These are phyloP conservation scores for Lathronympha strigana DNA, from an alignment of 2,888 invertebrate genomes.

Conservation along the genomic window DNA sequence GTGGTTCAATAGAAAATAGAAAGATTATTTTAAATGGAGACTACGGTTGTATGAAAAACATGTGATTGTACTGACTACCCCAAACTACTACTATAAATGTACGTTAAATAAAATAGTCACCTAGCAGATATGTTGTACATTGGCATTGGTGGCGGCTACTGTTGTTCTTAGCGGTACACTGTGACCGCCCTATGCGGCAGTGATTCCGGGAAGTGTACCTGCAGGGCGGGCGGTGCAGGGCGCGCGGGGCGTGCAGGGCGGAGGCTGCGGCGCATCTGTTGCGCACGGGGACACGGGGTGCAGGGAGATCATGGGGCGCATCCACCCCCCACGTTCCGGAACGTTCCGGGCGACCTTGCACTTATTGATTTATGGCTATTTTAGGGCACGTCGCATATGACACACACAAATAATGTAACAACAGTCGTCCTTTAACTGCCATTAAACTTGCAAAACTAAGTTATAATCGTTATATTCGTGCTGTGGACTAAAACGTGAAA, in stretches of 20 bases:
- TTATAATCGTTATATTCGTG: no score
- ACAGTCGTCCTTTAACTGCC: no score
- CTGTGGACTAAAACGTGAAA: no score
- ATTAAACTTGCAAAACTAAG: no score
- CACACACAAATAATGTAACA: neutral
- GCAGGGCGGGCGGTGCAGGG: neutral
- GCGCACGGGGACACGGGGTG: neutral
- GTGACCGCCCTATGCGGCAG: slow-evolving; percentile 1
- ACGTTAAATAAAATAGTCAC: no score
- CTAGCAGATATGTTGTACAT: neutral
- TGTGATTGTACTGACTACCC: no score
- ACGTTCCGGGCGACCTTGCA: neutral
- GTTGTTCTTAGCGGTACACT: neutral
- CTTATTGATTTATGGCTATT: neutral
- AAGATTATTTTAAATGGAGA: no score
- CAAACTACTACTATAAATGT: no score
- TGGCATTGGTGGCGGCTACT: neutral
- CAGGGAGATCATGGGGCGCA: no score
- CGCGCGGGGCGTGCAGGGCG: neutral
- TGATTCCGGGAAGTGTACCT: neutral
- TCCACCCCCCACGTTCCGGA: neutral
- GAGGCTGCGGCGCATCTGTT: neutral
- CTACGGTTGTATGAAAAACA: no score
- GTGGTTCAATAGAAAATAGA: no score
- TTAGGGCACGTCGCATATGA: neutral